Evolutionary conservation across 2,797 vertebrate genomes (phyloP).

Genomic region (Setipinna tenuifilis): DNA sequence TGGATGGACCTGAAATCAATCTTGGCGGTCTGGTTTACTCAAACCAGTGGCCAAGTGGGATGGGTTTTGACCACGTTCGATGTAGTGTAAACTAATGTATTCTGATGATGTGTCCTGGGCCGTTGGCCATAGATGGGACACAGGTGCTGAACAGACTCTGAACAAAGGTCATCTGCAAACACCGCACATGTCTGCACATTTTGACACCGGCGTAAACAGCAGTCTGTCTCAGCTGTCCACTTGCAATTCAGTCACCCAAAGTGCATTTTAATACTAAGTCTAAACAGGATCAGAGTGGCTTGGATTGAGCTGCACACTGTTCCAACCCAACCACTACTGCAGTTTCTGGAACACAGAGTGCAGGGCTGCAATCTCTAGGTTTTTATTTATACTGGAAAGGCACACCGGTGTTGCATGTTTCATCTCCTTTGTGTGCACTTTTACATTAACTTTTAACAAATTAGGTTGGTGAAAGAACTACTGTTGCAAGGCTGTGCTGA

Average conservation of each 20-base stretch:
- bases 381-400: neutral
- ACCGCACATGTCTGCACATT: no score
- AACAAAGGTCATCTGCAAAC: no score
- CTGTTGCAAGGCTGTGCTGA: neutral
- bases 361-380: neutral
- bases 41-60: no score
- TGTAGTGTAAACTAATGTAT: no score
- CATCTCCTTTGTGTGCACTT: neutral
- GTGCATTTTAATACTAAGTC: no score
- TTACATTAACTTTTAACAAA: neutral
- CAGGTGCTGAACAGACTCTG: no score
- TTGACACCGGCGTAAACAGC: neutral
- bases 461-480: neutral
- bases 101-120: no score
- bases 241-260: no score
- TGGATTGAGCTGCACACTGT: neutral
- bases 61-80: no score
- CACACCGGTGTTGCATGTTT: neutral
- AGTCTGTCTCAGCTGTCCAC: neutral
- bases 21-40: no score
- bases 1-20: no score
- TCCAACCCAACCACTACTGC: neutral
- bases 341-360: neutral
- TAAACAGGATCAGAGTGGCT: neutral
- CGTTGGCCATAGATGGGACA: no score